A percentile compares a stretch with the other conserved stretches of the same genome.
Evolutionary conservation across 1,140 invertebrate species (phyloP).

Genomic region (Pectinophora gossypiella): DNA sequence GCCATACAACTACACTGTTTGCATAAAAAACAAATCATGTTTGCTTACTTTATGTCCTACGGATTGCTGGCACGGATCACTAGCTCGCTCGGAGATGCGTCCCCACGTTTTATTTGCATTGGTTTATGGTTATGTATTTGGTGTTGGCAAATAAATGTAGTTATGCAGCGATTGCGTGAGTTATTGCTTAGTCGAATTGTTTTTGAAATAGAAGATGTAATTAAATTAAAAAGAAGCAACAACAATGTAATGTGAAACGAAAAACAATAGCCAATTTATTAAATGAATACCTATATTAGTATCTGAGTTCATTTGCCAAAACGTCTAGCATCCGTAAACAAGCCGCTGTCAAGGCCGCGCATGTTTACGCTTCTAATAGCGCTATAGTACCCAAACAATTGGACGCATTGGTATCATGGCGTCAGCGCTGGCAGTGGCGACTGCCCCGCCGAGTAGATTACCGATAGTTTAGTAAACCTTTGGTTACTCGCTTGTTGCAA

Average conservation of each 20-base stretch:
- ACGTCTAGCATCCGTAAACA: constrained; percentile 57
- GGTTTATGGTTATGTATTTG: constrained; percentile 37
- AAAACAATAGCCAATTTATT: constrained; percentile 13
- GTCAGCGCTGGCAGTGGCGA: neutral
- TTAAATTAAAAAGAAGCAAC: too few species aligned
- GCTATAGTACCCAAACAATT: neutral
- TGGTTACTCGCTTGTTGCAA: constrained; percentile 49
- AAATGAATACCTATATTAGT: constrained; percentile 11
- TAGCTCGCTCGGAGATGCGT: constrained; percentile 32
- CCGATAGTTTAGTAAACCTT: constrained; percentile 32
- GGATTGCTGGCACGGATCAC: constrained; percentile 43
- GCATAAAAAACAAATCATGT: constrained; percentile 61
- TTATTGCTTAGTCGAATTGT: too few species aligned
- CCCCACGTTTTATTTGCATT: constrained; percentile 61
- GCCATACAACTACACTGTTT: constrained; percentile 56
- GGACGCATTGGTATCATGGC: neutral
- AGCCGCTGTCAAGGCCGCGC: constrained; percentile 43
- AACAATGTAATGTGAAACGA: too few species aligned
- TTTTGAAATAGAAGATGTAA: too few species aligned
- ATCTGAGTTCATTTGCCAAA: constrained; percentile 46
- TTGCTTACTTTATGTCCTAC: constrained; percentile 52
- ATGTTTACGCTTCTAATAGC: constrained; percentile 39
- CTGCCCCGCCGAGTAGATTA: constrained; percentile 7
- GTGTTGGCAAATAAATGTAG: too few species aligned
- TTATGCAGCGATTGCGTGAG: too few species aligned